These are phyloP conservation scores for Glossophaga mutica DNA, from an alignment of 2,797 vertebrate genomes.

Conservation along the genomic window DNA sequence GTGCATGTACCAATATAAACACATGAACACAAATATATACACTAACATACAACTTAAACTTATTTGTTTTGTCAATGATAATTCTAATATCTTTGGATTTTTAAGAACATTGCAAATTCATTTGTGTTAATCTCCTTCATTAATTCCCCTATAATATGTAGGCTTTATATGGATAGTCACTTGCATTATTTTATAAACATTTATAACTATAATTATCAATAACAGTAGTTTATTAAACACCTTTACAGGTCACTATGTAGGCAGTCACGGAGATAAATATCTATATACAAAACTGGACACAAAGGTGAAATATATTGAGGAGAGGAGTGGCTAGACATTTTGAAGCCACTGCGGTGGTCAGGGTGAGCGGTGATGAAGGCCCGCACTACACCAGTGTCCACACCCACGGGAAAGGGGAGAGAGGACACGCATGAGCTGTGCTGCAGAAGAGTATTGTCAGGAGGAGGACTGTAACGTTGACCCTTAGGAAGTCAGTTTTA, in stretches of 20 bases:
- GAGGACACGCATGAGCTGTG: background rate
- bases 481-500: background rate
- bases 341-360: background rate
- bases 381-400: background rate
- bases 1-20: background rate
- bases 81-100: background rate
- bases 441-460: background rate
- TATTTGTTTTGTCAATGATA: background rate
- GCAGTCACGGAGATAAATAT: background rate
- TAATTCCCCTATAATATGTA: background rate
- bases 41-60: background rate
- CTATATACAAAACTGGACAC: background rate
- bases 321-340: background rate
- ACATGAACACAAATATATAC: background rate
- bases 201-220: background rate
- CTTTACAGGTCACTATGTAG: background rate
- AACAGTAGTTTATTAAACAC: background rate
- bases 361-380: background rate
- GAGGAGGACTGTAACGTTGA: too few relatives aligned
- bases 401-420: background rate
- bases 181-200: slow-evolving; percentile 22
- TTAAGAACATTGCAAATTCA: background rate
- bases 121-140: background rate
- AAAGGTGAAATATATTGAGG: background rate
- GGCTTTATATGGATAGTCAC: background rate